These are phyloP conservation scores for Anhinga anhinga DNA, from an alignment of 2,113 vertebrate species.

Conservation along the genomic window DNA sequence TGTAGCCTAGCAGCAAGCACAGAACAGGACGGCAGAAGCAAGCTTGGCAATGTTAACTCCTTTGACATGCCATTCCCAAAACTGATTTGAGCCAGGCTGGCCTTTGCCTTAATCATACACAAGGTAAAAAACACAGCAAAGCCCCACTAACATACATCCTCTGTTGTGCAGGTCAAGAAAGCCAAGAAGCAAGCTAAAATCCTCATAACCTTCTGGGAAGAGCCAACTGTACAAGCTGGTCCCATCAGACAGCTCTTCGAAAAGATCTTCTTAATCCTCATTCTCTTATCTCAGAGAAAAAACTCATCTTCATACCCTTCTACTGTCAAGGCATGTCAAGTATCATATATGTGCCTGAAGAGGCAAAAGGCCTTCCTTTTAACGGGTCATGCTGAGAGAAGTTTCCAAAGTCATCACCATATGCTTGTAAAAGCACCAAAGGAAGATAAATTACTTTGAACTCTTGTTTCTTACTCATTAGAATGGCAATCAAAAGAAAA, in stretches of 20 bases:
- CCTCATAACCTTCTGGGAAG: neutral
- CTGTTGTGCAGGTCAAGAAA: neutral
- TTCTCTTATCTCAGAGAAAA: neutral
- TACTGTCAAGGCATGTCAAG: neutral
- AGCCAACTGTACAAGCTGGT: neutral
- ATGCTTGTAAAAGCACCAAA: neutral
- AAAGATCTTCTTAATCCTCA: neutral
- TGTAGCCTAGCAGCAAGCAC: neutral
- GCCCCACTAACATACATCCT: neutral
- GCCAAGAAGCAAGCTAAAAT: neutral
- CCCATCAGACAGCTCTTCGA: neutral
- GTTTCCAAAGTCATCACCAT: neutral
- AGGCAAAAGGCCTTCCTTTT: neutral
- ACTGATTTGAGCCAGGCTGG: neutral
- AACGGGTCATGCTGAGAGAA: neutral
- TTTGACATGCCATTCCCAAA: neutral
- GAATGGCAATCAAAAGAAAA: neutral
- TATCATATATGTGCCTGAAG: neutral
- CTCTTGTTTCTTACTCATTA: neutral
- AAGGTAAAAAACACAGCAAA: neutral
- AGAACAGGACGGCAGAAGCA: neutral
- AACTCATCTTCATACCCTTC: neutral
- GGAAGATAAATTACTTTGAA: neutral
- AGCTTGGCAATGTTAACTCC: neutral
- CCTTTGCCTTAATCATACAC: neutral